Conservation (phyloP, 2,888 invertebrate genomes). For the Brachyptera risi region DNA sequence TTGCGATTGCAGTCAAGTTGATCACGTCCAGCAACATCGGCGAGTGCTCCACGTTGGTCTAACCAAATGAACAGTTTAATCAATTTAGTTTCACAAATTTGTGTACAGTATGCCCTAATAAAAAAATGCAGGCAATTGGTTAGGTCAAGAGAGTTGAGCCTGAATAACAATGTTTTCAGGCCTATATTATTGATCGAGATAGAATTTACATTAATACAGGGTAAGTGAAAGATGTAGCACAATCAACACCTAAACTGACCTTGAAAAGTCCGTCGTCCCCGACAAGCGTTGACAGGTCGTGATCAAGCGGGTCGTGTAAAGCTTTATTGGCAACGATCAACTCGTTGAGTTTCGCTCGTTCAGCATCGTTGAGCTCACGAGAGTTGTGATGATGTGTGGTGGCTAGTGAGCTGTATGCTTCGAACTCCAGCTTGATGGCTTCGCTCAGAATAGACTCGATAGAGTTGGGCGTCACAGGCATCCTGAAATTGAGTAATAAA, state of each 20-base stretch:
- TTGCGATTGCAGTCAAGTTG: slow-evolving; percentile 88
- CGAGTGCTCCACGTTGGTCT: slow-evolving; percentile 29
- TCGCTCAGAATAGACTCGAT: slow-evolving; percentile 82
- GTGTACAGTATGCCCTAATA: not conserved
- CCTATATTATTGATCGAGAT: too few species aligned
- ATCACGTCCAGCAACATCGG: slow-evolving; percentile 71
- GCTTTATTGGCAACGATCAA: slow-evolving; percentile 82
- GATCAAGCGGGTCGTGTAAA: slow-evolving; percentile 76
- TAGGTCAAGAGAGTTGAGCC: not conserved
- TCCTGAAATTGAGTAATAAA: too few species aligned
- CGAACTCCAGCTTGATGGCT: slow-evolving; percentile 81
- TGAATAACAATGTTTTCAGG: too few species aligned
- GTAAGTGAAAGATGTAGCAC: too few species aligned
- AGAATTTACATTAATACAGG: too few species aligned
- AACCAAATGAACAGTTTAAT: too few species aligned
- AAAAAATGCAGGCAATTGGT: not conserved
- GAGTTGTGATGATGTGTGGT: slow-evolving; percentile 50
- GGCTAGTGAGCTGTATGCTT: slow-evolving; percentile 62
- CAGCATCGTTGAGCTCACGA: slow-evolving; percentile 72
- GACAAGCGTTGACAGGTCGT: slow-evolving; percentile 67
- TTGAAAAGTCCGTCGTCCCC: slow-evolving; percentile 56
- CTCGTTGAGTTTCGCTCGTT: slow-evolving; percentile 78
- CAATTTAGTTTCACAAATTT: too few species aligned
- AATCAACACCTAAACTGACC: slow-evolving; percentile 49
- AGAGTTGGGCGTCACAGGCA: slow-evolving; percentile 60